These are phyloP conservation scores for Lepisosteus oculatus DNA, from an alignment of 2,113 vertebrate genomes.

Conservation along the genomic window DNA sequence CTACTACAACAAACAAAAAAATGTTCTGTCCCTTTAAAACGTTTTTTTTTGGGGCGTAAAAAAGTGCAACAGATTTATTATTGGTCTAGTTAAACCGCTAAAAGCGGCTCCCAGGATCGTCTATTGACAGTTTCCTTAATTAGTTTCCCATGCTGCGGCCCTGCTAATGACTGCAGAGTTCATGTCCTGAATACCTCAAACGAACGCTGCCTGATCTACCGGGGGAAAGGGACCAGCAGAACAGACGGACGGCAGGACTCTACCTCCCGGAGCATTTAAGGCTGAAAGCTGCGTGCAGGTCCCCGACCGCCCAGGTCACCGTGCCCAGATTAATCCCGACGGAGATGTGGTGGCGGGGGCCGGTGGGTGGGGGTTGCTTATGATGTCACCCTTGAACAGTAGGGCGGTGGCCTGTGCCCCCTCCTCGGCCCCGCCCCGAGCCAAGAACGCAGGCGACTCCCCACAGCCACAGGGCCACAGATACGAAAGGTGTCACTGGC, in stretches of 20 bases:
- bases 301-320: background rate
- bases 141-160: slow-evolving; percentile 9
- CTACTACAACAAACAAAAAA: background rate
- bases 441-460: no score
- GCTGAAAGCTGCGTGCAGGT: background rate
- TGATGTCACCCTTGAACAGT: background rate
- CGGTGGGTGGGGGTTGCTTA: background rate
- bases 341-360: background rate
- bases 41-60: background rate
- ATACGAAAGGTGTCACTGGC: no score
- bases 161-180: slow-evolving; percentile 1
- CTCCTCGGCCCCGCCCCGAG: no score
- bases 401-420: no score
- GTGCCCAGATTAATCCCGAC: background rate
- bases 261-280: background rate
- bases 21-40: background rate
- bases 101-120: background rate
- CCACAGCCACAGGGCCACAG: no score
- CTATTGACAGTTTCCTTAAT: background rate
- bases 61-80: background rate
- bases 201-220: background rate
- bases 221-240: background rate
- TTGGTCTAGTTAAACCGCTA: slow-evolving; percentile 4
- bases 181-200: background rate
- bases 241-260: background rate